Evolutionary conservation across 2,113 vertebrate genomes (phyloP).

Genomic region (Microcebus jonahi): DNA sequence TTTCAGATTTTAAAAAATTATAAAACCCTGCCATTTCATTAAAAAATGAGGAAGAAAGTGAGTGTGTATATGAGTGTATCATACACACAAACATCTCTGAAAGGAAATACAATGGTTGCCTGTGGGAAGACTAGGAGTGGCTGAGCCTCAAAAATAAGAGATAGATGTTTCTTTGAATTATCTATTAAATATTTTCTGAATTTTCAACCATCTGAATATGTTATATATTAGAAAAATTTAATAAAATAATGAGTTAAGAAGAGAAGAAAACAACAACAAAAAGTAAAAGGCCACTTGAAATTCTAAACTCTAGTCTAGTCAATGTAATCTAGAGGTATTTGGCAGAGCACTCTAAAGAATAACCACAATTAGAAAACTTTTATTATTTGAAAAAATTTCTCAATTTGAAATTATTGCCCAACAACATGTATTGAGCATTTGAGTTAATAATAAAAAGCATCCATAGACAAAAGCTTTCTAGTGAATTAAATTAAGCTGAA

Average conservation of each 20-base stretch:
- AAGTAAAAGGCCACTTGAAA: not conserved
- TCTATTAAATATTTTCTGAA: not conserved
- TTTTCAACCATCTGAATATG: not conserved
- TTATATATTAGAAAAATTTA: constrained; percentile 15
- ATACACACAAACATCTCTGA: not conserved
- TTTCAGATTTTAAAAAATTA: not conserved
- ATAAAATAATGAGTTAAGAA: not conserved
- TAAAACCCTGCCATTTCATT: not conserved
- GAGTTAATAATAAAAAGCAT: constrained; percentile 37
- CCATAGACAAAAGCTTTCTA: constrained; percentile 9
- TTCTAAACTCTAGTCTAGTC: not conserved
- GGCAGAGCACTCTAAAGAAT: not conserved
- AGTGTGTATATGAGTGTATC: not conserved
- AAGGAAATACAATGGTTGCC: not conserved
- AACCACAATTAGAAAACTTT: not conserved
- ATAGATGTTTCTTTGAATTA: not conserved
- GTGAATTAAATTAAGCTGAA: not conserved
- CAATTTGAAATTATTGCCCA: constrained; percentile 46
- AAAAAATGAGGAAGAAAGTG: not conserved
- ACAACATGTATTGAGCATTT: not conserved
- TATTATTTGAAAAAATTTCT: constrained; percentile 15
- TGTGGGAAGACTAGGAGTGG: not conserved
- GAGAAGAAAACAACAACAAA: not conserved
- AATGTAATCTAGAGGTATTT: not conserved
- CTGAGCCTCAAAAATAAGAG: not conserved